phyloP scores from a whole-genome alignment of 1,140 invertebrate species.

The Solenopsis invicta region DNA sequence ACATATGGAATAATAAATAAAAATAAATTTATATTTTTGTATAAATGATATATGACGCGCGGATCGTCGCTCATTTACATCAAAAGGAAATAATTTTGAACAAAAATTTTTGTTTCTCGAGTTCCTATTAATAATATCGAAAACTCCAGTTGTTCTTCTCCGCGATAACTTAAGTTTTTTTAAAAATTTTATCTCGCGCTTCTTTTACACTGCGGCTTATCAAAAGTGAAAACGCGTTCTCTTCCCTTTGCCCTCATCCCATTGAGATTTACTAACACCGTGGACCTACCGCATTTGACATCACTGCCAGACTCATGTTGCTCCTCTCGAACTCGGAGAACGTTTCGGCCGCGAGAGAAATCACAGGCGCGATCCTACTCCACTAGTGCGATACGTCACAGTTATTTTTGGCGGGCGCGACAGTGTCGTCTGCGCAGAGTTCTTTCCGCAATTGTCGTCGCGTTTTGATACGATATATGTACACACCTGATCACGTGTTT shows the following conservation, averaged over 20 bases:
- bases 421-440: not conserved
- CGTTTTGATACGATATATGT: not conserved
- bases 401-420: slow-evolving; percentile 61
- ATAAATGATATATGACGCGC: not conserved
- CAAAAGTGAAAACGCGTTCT: slow-evolving; percentile 11
- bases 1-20: not conserved
- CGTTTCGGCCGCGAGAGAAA: not conserved
- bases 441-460: not conserved
- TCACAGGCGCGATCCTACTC: slow-evolving; percentile 9
- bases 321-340: not conserved
- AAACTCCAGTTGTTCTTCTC: not conserved
- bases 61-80: not conserved
- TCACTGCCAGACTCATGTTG: not conserved
- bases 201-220: not conserved
- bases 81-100: slow-evolving; percentile 5
- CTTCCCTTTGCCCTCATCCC: not conserved
- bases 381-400: slow-evolving; percentile 55
- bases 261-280: not conserved
- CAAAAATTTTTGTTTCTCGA: not conserved
- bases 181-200: not conserved
- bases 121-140: not conserved
- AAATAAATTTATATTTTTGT: not conserved
- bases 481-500: not conserved
- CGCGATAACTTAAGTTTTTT: no score
- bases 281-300: slow-evolving; percentile 57